phyloP scores from a whole-genome alignment of 2,888 invertebrate species.

The Pecten maximus region DNA sequence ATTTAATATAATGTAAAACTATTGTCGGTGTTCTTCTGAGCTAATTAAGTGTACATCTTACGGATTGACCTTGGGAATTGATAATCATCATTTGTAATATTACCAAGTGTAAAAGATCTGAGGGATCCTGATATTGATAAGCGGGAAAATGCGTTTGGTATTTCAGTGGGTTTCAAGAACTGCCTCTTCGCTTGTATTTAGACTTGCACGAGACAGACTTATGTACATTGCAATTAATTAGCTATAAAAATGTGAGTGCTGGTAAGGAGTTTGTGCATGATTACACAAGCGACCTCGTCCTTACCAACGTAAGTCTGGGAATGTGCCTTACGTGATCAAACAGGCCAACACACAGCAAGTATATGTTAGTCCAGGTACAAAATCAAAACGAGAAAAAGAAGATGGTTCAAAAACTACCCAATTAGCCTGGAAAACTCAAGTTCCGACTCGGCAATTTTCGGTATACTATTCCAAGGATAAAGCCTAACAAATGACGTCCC shows the following conservation, averaged over 20 bases:
- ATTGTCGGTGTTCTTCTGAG: no score
- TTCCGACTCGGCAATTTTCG: no score
- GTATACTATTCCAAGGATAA: no score
- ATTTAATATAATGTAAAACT: no score
- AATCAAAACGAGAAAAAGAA: not conserved
- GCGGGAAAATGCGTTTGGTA: not conserved
- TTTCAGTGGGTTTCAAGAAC: not conserved
- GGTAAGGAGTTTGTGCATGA: not conserved
- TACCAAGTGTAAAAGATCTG: not conserved
- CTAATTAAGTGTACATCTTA: no score
- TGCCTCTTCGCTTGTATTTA: not conserved
- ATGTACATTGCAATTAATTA: constrained; percentile 20
- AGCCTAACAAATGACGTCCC: no score
- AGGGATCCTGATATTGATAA: not conserved
- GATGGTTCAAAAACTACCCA: not conserved
- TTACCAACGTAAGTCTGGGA: not conserved
- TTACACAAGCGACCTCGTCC: constrained; percentile 18
- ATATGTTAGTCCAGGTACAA: not conserved
- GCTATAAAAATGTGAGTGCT: constrained; percentile 10
- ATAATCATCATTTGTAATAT: not conserved
- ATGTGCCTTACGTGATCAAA: not conserved
- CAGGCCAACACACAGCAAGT: constrained; percentile 5
- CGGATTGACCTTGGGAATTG: not conserved
- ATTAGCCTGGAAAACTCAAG: not conserved
- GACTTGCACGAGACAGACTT: constrained; percentile 9